phyloP scores from a whole-genome alignment of 2,888 invertebrate species.

The Mamestra brassicae region DNA sequence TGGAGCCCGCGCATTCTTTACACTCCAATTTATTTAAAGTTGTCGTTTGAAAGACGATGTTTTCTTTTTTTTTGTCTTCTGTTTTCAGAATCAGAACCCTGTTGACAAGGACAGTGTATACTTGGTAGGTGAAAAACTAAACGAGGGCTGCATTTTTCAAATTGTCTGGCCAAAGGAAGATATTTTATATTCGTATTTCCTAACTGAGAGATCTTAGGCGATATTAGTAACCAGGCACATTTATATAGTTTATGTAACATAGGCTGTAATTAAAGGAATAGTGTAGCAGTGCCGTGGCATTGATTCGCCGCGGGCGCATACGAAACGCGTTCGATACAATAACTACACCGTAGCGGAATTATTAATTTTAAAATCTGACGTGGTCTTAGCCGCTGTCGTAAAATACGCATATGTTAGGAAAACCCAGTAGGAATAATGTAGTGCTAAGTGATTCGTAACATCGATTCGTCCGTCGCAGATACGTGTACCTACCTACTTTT shows the following conservation, averaged over 20 bases:
- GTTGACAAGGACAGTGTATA: not conserved
- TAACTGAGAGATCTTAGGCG: not conserved
- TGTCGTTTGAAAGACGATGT: not conserved
- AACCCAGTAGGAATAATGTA: not conserved
- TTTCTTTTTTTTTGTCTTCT: not conserved
- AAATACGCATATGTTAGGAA: constrained; percentile 8
- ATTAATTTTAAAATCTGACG: constrained; percentile 51
- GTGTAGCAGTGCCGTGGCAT: constrained; percentile 36
- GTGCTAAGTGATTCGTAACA: not conserved
- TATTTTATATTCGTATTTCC: not conserved
- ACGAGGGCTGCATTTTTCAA: not conserved
- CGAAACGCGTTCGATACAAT: constrained; percentile 41
- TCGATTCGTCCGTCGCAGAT: constrained; percentile 22
- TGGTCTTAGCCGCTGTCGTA: constrained; percentile 15
- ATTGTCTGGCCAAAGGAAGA: not conserved
- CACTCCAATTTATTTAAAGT: not conserved
- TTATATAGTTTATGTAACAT: constrained; percentile 28
- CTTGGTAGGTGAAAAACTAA: not conserved
- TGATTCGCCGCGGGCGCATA: constrained; percentile 41
- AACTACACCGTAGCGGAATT: constrained; percentile 36
- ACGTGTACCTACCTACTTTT: constrained; percentile 4
- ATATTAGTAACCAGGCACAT: constrained; percentile 3
- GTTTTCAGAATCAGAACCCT: constrained; percentile 6
- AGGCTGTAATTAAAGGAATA: constrained; percentile 47
- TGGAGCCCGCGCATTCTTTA: not conserved